Conservation (phyloP, 64 coral and sea anemone species). For the Stichodactyla helianthus region DNA sequence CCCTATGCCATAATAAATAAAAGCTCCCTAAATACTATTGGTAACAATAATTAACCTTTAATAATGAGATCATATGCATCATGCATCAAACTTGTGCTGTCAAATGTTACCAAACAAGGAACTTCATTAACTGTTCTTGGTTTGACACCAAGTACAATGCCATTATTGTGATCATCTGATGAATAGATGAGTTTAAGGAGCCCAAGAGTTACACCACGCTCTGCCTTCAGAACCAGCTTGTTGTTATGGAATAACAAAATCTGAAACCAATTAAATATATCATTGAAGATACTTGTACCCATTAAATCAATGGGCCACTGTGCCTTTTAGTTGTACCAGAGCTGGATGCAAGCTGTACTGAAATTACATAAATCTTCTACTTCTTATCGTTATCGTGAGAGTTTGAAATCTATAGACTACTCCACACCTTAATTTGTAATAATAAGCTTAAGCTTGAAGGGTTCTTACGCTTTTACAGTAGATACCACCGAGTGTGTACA, state of each 20-base stretch:
- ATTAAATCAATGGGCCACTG: not conserved
- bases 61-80: slow-evolving; percentile 64
- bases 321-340: no score
- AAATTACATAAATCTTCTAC: no score
- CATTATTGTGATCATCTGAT: slow-evolving; percentile 41
- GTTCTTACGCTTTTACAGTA: no score
- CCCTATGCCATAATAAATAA: no score
- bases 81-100: slow-evolving; percentile 39
- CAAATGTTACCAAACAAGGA: slow-evolving; percentile 61
- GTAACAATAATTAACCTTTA: slow-evolving; percentile 27
- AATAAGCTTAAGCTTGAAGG: no score
- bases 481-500: no score
- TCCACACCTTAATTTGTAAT: no score
- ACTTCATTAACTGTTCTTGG: slow-evolving; percentile 15
- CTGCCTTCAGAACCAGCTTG: slow-evolving; percentile 43
- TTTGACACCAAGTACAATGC: slow-evolving; percentile 55
- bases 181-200: slow-evolving; percentile 70
- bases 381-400: no score
- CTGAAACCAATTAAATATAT: slow-evolving; percentile 23
- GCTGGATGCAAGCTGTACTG: no score
- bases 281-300: not conserved
- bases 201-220: slow-evolving; percentile 56
- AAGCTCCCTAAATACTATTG: no score
- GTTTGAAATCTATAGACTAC: no score
- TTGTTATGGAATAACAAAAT: slow-evolving; percentile 48